Base-by-base conservation (phyloP, 2,113 vertebrate species). In the Malaclemys terrapin region DNA sequence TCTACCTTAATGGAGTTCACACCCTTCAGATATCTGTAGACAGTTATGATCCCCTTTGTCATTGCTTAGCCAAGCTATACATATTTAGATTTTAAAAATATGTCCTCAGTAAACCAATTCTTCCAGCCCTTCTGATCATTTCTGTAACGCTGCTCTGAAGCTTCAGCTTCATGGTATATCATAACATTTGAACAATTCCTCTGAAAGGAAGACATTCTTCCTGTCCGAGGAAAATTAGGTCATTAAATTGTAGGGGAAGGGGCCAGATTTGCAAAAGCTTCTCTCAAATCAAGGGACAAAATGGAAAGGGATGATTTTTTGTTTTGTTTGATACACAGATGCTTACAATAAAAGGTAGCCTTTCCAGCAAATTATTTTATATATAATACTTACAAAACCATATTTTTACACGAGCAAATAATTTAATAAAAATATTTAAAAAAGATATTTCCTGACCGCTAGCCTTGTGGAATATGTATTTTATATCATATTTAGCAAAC, bases 281-380 rank as follows among this genome's bases (percentile, higher is more conserved):
- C 17, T 69, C 16, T 72, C 69, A 38, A 75, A 38, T 22, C 69
- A 75, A 38, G 38, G 69, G 20, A 75, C 3, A 75, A 75, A 75
- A 17, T 42, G 69, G 19, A 75, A 38, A 75, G 17, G 4, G 69
- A 20, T 42, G 29, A 10, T 54, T 54, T 54, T 19, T 54, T 47
- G 7, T 24, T 59, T 59, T 59, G 45, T 62, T 31, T 31, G 8
- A 75, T 22, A 69, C 5, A 38, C 17, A 19, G 62, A n/a, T n/a
- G 31, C 14, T 69, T 59, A 59, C 29, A 57, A 57, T 57, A 59
- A 62, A 59, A 62, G 27, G 29, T 62, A 62, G 72, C 35, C 7
- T 72, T 49, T 75, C 56, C 93, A 76, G 88, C 82, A 57, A 72
- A 80, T 84, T 86, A 80, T 84, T 93, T 88, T 87, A 86, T 93